Conservation (phyloP, 1,140 invertebrate genomes). For the Magallana gigas region DNA sequence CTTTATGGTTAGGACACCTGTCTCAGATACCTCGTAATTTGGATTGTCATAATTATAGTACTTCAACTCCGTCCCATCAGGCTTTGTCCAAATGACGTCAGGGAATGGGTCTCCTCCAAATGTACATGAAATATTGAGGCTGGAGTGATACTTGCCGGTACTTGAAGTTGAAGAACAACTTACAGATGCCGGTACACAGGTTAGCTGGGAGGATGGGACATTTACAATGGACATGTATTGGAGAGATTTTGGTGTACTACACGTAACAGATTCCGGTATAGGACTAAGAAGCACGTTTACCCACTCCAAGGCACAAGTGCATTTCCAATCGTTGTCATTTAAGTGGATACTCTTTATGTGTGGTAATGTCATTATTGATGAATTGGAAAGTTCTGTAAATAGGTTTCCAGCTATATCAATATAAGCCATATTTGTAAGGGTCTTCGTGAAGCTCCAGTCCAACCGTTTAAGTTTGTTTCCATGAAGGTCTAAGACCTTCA, state of each 20-base stretch:
- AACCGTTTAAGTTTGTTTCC: neutral
- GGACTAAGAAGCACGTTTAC: neutral
- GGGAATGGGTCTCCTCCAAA: slow-evolving; percentile 10
- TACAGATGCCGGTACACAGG: neutral
- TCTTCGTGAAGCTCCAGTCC: neutral
- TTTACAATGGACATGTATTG: neutral
- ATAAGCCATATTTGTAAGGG: neutral
- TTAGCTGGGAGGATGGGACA: neutral
- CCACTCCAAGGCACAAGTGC: slow-evolving; percentile 4
- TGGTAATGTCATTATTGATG: neutral
- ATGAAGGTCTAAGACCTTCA: neutral
- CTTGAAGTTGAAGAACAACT: neutral
- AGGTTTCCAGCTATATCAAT: slow-evolving; percentile 20
- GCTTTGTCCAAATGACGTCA: neutral
- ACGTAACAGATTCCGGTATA: neutral
- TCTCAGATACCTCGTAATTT: neutral
- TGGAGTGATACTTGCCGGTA: neutral
- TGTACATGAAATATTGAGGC: neutral
- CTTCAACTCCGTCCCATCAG: neutral
- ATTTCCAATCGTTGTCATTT: neutral
- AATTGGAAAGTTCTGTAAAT: neutral
- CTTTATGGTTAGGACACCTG: slow-evolving; percentile 6
- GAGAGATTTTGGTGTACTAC: neutral
- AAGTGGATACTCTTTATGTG: neutral
- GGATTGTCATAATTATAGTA: neutral